A percentile compares a stretch with the other conserved stretches of the same genome.
Evolutionary conservation across 2,797 vertebrate species (phyloP).

Genomic region (Cyclura pinguis): DNA sequence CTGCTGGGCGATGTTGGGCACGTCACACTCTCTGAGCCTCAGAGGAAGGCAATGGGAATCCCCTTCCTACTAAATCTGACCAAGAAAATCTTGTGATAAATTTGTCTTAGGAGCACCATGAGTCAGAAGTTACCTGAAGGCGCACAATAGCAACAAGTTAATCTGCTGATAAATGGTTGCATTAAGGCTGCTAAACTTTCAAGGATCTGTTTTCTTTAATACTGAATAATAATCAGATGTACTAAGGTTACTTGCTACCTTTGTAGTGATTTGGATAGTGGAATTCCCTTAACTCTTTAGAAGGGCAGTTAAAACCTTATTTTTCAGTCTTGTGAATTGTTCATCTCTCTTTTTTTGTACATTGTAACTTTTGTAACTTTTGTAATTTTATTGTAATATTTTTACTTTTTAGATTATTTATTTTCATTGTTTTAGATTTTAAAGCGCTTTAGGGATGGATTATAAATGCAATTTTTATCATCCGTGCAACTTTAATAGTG

Average conservation of each 20-base stretch:
- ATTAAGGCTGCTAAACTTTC: neutral
- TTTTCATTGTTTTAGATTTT: neutral
- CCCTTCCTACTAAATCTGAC: no score
- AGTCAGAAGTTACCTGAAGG: no score
- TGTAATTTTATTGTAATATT: no score
- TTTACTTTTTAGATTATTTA: neutral
- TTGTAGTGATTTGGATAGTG: neutral
- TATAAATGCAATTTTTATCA: neutral
- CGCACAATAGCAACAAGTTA: slow-evolving; percentile 30
- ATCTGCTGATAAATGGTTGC: neutral
- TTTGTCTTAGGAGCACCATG: no score
- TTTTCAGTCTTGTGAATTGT: neutral
- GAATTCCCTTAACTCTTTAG: neutral
- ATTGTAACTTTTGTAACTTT: neutral
- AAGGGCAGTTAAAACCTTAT: neutral
- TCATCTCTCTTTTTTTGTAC: neutral
- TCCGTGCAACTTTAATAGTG: neutral
- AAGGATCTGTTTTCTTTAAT: neutral
- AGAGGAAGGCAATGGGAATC: no score
- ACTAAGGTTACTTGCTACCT: neutral
- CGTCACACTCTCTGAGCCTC: no score
- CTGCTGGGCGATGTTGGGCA: no score
- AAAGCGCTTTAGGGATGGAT: neutral
- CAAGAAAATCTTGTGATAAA: no score
- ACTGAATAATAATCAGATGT: neutral